Evolutionary conservation across 2,113 vertebrate species (phyloP), one percentile per base, ranked within the genome.

Genomic region (Amphiprion ocellaris): DNA sequence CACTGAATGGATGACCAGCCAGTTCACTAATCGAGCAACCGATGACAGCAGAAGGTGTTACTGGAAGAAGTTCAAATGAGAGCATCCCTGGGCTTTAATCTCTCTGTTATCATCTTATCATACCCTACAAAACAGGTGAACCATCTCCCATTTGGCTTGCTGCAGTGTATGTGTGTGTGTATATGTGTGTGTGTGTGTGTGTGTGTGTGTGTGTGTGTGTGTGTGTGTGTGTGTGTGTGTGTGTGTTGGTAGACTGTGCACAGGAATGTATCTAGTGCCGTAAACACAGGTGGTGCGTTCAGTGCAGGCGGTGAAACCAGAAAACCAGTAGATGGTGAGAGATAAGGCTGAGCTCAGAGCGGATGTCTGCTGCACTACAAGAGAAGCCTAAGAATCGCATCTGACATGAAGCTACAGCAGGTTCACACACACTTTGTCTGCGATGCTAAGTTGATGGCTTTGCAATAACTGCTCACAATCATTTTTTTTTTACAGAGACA

Each of bases 291-390:
- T 87, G 85, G 49, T 53, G 23, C 0, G 0, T 62, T 67, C 68
- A 33, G 71, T 1, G 26, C 3, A 3, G 59, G 62, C 23, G 8
- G 81, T 77, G 55, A 65, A 77, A 84, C 69, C 75, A 68, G 75
- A 62, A 68, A 81, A 83, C 70, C 70, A 79, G 82, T 44, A 79
- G 74, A 84, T 74, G 5, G 30, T 26, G 11, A 49, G 50, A 58
- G 78, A 81, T 84, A 77, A 63, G 39, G 56, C 17, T 0, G n/a
- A 49, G 28, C 39, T n/a, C 28, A 24, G 47, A 46, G 54, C 75
- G 5, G 71, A 59, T 30, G 50, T 15, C 6, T 61, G 66, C 6
- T 61, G 30, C 30, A 30, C 30, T 30, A 30, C 30, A 6, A 37
- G 33, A 9, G 33, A 46, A 46, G 47, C 1, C n/a, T 9, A 12